Base-by-base conservation (phyloP, 1,140 invertebrate species). In the Littorina saxatilis region DNA sequence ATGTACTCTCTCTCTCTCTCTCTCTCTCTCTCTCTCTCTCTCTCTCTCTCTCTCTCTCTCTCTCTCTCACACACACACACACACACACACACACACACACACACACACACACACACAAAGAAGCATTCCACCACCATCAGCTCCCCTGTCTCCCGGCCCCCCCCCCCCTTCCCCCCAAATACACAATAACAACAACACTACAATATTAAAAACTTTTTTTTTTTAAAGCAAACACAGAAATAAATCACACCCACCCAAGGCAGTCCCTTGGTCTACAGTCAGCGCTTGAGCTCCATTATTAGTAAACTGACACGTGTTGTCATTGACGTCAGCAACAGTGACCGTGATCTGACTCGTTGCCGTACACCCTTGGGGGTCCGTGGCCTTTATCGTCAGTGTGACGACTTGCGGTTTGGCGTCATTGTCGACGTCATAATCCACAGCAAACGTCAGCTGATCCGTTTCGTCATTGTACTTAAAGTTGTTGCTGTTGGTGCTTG, bases 371-470 rank as follows among this genome's bases (percentile, higher is more conserved):
- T 68, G 15, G 11, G n/a, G 17, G 73, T 83, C 82, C 29, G 13
- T 40, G 23, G 82, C 82, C 61, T 74, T 13, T 11, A 83, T 58
- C 32, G 77, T 61, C 11, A 83, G 39, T 2, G 70, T 32, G 15
- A 76, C 78, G 40, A 0, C 27, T 4, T 47, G n/a, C 13, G 82
- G 82, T 17, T 20, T 23, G 20, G 58, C 50, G 58, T 23, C n/a
- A 23, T 13, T 47, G 73, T 83, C 82, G 0, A 83, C 58, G 47
- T 83, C 82, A 43, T 83, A 83, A 58, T 83, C 79, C 35, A 83
- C 72, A 29, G 63, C 52, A 39, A 83, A 83, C 11, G 82, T 80
- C 4, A 83, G 72, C 15, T 27, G 39, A 32, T 75, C 72, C n/a
- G 3, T 47, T 13, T 27, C 17, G 32, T 20, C 15, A 29, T 39